Conservation (phyloP, 2,888 invertebrate species). For the Oligia fasciuncula region DNA sequence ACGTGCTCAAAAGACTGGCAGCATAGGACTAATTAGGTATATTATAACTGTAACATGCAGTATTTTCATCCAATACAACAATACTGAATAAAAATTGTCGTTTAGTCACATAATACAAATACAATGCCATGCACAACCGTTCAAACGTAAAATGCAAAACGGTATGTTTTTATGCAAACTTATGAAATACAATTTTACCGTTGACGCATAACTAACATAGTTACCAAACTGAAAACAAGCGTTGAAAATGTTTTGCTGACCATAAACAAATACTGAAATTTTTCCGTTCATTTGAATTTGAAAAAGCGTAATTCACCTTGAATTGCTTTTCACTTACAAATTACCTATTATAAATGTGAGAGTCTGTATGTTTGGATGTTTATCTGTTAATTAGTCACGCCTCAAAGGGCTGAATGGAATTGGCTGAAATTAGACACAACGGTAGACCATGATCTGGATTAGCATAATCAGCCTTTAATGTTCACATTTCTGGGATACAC, state of each 20-base stretch:
- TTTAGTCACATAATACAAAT: neutral
- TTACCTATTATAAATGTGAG: neutral
- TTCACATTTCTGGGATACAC: no score
- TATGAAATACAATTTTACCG: constrained; percentile 40
- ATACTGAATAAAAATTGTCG: neutral
- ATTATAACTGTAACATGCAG: neutral
- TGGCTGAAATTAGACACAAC: neutral
- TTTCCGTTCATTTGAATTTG: neutral
- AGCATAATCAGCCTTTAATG: neutral
- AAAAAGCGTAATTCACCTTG: neutral
- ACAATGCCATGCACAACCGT: neutral
- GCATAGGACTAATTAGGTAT: neutral
- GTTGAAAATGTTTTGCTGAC: constrained; percentile 28
- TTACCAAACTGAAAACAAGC: constrained; percentile 29
- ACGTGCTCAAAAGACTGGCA: neutral
- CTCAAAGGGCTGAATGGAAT: neutral
- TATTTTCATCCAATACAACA: neutral
- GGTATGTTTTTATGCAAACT: constrained; percentile 25
- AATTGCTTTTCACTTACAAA: neutral
- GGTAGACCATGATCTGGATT: neutral
- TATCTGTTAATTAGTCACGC: neutral
- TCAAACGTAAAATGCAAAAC: constrained; percentile 21
- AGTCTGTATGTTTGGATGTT: neutral
- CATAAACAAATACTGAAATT: constrained; percentile 18
- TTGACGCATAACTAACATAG: constrained; percentile 9